Evolutionary conservation across 2,888 invertebrate species (phyloP), one percentile per base, ranked within the genome.

Genomic region (Beris morrisii): DNA sequence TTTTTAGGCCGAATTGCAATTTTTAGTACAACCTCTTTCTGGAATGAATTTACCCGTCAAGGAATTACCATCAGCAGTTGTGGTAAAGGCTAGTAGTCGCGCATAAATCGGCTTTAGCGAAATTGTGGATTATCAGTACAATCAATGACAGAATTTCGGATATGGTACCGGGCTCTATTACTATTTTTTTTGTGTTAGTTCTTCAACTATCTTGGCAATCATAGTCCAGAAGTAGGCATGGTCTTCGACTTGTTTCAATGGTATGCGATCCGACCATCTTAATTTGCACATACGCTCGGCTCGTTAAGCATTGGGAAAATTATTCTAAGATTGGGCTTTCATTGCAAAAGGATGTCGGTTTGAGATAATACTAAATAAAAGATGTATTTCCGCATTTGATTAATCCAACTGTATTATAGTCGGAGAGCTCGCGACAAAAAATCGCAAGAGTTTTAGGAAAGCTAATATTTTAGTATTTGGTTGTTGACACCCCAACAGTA

Each of bases 81-180:
- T 84, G 80, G 77, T 75, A 2, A 75, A 77, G 76, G 87, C 87
- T 55, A 84, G 92, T 56, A 89, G 91, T 77, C 83, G 95, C 66
- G 83, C 83, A 11, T 92, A 95, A 80, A 91, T 95, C 70, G 95
- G 95, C 0, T 86, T 95, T 97, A 74, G 93, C 93, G 0, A 93
- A 93, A 76, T 92, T 93, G 79, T 99, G 97, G 97, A 97, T 99
- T 95, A 74, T 92, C 92, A n/a, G 94, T 94, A 15, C 87, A 90
- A 65, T 84, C 90, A 71, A 95, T 97, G 87, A 96, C 96, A 32
- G 90, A 93, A 70, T 98, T 97, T 83, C 86, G 96, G 71, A 95
- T 99, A 74, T 88, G 97, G 73, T 99, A 99, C 79, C 97, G 98
- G 95, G 91, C 92, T 68, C 85, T 99, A 70, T 97, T 98, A 81